Evolutionary conservation across 2,113 vertebrate genomes (phyloP), one percentile per base, ranked within the genome.

Genomic region (Gracilinanus agilis): DNA sequence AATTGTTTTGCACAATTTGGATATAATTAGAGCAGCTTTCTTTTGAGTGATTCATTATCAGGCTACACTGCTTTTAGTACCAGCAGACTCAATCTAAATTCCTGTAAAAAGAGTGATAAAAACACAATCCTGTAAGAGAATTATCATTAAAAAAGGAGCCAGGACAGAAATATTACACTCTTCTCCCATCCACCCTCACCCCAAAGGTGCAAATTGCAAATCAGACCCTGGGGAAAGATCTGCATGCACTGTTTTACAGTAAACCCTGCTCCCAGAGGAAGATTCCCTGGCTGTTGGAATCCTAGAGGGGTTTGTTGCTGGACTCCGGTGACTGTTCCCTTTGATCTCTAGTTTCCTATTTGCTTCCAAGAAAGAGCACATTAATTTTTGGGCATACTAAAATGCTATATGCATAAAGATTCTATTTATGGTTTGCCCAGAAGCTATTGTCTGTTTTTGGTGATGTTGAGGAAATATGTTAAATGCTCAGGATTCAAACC

Each of bases 11-110:
- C 90, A 93, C 94, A 88, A 54, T 95, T 96, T 94, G 90, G 91
- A 95, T 98, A 96, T 96, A 97, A 97, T 97, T 95, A 97, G 94
- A 88, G 40, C 89, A 89, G 44, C 55, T 40, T 96, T 29, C 89
- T 94, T 95, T 96, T 97, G 23, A 75, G 93, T 94, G 83, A 91
- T 96, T 98, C 24, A 4, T 98, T 97, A 97, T 90, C 40, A 96
- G 49, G 88, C 97, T 1, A 0, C 83, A 91, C 96, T 94, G 95
- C 92, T 97, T 97, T 97, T 61, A 96, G 54, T 92, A 92, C 44
- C 44, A 96, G 94, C 92, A 96, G 92, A 97, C 96, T 91, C 91
- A 92, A 95, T 95, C 94, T 96, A 93, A 93, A 95, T 96, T 94
- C 88, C 94, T 95, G 88, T 0, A 0, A 88, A 55, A 13, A 0